A percentile compares a stretch with the other conserved stretches of the same genome.
Conservation (phyloP, 2,888 invertebrate genomes). For the Malthinus seriepunctatus region DNA sequence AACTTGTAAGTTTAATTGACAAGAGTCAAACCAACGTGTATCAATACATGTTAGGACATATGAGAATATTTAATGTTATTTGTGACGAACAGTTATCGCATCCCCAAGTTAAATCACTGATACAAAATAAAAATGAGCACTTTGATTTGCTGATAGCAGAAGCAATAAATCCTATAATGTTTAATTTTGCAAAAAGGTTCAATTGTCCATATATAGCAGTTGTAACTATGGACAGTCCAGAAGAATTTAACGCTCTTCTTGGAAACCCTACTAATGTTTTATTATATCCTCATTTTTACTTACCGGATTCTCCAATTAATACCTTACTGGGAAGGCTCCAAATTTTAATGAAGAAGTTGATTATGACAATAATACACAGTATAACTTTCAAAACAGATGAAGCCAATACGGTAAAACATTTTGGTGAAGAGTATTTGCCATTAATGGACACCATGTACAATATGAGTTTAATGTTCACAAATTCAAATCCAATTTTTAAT, state of each 20-base stretch:
- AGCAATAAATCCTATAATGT: conserved; percentile 57
- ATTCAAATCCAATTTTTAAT: not conserved
- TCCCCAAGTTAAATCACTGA: conserved; percentile 42
- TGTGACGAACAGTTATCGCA: conserved; percentile 36
- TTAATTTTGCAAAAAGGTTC: conserved; percentile 41
- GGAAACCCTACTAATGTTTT: conserved; percentile 2
- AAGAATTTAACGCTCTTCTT: not conserved
- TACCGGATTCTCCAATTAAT: not conserved
- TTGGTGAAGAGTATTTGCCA: not conserved
- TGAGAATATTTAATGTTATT: conserved; percentile 37
- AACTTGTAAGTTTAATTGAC: not conserved
- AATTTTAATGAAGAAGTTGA: not conserved
- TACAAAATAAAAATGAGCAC: conserved; percentile 48
- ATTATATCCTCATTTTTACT: not conserved
- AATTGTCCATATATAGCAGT: not conserved
- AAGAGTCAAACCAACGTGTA: not conserved
- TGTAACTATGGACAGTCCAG: not conserved
- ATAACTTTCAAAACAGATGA: not conserved
- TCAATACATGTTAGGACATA: conserved; percentile 26
- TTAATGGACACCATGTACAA: not conserved
- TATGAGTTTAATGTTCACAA: not conserved
- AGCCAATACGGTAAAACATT: not conserved
- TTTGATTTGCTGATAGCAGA: conserved; percentile 64
- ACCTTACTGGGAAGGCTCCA: not conserved
- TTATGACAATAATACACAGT: too few species aligned